Evolutionary conservation across 2,888 invertebrate species (phyloP).

Genomic region (Drosophila ustulata): DNA sequence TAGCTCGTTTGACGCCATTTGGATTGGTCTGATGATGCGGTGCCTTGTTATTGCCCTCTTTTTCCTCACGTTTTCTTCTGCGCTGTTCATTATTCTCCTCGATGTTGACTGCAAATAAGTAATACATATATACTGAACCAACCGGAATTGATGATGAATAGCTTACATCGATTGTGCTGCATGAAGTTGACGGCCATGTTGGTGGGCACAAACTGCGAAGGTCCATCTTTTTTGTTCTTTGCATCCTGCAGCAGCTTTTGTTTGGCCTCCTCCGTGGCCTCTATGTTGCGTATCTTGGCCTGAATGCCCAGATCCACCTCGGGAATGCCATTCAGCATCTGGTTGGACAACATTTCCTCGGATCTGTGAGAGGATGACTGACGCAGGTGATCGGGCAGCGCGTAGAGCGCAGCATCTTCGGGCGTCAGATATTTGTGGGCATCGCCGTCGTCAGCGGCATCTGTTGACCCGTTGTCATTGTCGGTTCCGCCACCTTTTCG

Average conservation of each 20-base stretch:
- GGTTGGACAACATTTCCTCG: slow-evolving; percentile 99
- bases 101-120: slow-evolving; percentile 90
- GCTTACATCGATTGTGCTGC: slow-evolving; percentile 96
- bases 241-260: slow-evolving; percentile 95
- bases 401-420: slow-evolving; percentile 95
- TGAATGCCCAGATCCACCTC: slow-evolving; percentile 99
- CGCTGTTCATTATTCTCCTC: slow-evolving; percentile 88
- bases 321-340: slow-evolving; percentile 99
- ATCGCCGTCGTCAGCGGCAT: slow-evolving; percentile 88
- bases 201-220: slow-evolving; percentile 97
- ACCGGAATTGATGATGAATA: not conserved
- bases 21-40: slow-evolving; percentile 85
- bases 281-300: slow-evolving; percentile 99
- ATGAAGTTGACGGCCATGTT: slow-evolving; percentile 99
- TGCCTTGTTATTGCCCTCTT: slow-evolving; percentile 84
- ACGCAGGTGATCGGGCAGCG: slow-evolving; percentile 95
- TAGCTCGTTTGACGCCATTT: slow-evolving; percentile 94
- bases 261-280: slow-evolving; percentile 99
- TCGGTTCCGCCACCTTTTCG: slow-evolving; percentile 88
- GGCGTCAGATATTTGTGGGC: slow-evolving; percentile 90
- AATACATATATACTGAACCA: not conserved
- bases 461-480: slow-evolving; percentile 40
- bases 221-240: slow-evolving; percentile 95
- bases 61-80: slow-evolving; percentile 82
- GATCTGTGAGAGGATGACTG: slow-evolving; percentile 94